These are phyloP conservation scores for Myotis yumanensis DNA, from an alignment of 2,113 vertebrate species.

Conservation along the genomic window DNA sequence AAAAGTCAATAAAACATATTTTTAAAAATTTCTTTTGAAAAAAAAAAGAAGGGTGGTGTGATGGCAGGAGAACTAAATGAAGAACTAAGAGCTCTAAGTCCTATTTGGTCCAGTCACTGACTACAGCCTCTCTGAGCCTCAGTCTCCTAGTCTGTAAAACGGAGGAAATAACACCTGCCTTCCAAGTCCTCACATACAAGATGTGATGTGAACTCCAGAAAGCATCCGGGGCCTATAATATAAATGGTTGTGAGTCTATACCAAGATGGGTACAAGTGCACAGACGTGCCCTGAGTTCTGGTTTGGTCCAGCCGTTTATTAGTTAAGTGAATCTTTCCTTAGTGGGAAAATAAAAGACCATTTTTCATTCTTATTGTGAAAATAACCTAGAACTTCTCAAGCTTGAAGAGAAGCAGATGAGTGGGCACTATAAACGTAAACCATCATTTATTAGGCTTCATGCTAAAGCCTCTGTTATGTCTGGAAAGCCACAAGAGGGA, in stretches of 20 bases:
- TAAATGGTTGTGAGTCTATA: background rate
- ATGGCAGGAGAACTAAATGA: background rate
- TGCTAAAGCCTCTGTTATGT: background rate
- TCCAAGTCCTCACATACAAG: background rate
- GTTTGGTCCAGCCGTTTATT: background rate
- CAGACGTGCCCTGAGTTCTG: background rate
- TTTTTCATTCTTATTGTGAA: constrained; percentile 10
- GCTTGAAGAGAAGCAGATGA: background rate
- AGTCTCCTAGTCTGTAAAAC: background rate
- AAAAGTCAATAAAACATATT: no score
- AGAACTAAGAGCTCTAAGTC: background rate
- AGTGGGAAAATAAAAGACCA: background rate
- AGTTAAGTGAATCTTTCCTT: background rate
- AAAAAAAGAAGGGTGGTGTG: background rate
- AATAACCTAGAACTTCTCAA: background rate
- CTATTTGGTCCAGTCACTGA: background rate
- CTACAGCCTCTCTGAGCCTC: background rate
- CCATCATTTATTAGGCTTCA: background rate
- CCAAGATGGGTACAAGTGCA: background rate
- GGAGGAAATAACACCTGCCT: background rate
- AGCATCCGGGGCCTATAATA: no score
- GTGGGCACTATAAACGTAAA: background rate
- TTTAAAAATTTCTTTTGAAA: no score
- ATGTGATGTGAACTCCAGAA: background rate
- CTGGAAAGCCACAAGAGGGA: background rate